Evolutionary conservation across 2,888 invertebrate species (phyloP), one percentile per base, ranked within the genome.

Genomic region (Corbicula japonica): DNA sequence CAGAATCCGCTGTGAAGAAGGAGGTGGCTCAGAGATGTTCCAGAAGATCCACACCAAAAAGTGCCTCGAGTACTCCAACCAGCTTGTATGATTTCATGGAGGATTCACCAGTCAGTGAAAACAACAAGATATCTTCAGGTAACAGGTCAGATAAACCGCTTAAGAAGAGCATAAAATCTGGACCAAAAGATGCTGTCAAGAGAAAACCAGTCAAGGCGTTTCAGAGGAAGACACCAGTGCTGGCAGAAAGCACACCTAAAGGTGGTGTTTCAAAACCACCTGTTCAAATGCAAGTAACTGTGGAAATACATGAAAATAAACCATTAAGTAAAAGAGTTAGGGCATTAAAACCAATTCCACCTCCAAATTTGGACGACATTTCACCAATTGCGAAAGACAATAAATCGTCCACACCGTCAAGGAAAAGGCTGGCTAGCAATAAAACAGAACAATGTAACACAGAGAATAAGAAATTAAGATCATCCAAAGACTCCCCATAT

Each of bases 291-390:
- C 21, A 54, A 28, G 10, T 41, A 30, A 34, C 34, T 35, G 32
- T 8, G n/a, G 41, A 54, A 50, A 21, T 28, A 52, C 1, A 35
- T 21, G 38, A 21, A 26, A 58, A 30, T 15, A 34, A 50, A 32
- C 58, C n/a, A n/a, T n/a, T 28, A 12, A 26, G 44, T 10, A 66
- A 54, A 38, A 52, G 66, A 41, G 21, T 38, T 12, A 4, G 66
- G 35, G 30, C 56, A n/a, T 32, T 60, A 30, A 72, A 65, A 56
- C 58, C 73, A 30, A 66, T 66, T 23, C 60, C 73, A 1, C 65
- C 35, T 21, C 60, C 66, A 38, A 74, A 60, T 50, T 41, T 74
- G 18, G 73, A 74, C 60, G 66, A 74, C 46, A 66, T 74, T 34
- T 74, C 73, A 18, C 73, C 73, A 21, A 66, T 74, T 21, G 21